Percentiles rank a stretch among this genome's conserved stretches.
These are phyloP conservation scores for Hydrolagus colliei DNA, from an alignment of 2,797 vertebrate genomes.

Conservation along the genomic window DNA sequence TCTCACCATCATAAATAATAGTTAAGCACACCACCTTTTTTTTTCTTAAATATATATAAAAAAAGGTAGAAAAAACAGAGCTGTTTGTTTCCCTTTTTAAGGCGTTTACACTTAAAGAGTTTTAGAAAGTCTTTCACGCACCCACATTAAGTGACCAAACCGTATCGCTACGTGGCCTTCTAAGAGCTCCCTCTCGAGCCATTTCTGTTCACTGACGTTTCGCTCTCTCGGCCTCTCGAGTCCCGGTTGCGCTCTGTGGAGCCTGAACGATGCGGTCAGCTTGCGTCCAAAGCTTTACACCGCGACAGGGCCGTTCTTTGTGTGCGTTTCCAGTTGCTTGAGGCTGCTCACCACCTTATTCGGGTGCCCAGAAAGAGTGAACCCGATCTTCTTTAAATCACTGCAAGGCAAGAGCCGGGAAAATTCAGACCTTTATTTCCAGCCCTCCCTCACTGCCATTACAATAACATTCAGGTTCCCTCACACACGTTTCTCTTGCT, in stretches of 20 bases:
- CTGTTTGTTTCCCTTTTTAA: constrained; percentile 59
- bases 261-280: neutral
- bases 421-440: neutral
- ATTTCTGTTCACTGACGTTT: neutral
- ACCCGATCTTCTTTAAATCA: constrained; percentile 89
- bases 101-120: constrained; percentile 59
- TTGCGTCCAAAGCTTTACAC: constrained; percentile 59
- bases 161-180: neutral
- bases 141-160: constrained; percentile 26
- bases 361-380: constrained; percentile 85
- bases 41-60: constrained; percentile 38
- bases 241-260: neutral
- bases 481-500: too few relatives aligned
- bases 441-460: too few relatives aligned
- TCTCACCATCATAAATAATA: constrained; percentile 28
- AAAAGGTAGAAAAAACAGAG: constrained; percentile 52
- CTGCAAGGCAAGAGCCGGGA: constrained; percentile 47
- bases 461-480: too few relatives aligned
- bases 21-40: constrained; percentile 29
- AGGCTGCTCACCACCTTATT: constrained; percentile 95
- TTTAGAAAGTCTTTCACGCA: constrained; percentile 23
- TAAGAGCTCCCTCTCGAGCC: neutral
- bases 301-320: constrained; percentile 85
- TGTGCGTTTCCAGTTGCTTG: constrained; percentile 87
- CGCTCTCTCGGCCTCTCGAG: neutral